Conservation (phyloP, 2,113 vertebrate genomes). For the Platycercus adscitus region DNA sequence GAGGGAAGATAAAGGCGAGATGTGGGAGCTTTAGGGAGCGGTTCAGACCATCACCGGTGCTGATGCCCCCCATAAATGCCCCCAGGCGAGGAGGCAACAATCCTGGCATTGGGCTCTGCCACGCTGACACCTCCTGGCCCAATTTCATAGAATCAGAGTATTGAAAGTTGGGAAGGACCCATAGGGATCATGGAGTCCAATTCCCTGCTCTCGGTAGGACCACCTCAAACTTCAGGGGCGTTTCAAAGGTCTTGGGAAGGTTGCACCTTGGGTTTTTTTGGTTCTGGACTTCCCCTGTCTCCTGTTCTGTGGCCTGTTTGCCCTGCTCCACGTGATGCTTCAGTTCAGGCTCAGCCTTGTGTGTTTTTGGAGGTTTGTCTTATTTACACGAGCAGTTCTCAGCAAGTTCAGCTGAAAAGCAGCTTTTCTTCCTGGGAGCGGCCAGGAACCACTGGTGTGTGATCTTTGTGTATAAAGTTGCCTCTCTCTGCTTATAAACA, state of each 20-base stretch:
- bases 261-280: background rate
- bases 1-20: background rate
- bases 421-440: slow-evolving; percentile 49
- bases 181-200: background rate
- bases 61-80: background rate
- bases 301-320: slow-evolving; percentile 24
- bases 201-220: background rate
- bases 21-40: background rate
- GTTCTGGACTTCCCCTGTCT: background rate
- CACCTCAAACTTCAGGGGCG: background rate
- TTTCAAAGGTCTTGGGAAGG: slow-evolving; percentile 34
- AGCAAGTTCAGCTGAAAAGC: slow-evolving; percentile 50
- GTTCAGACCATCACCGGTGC: rapidly evolving
- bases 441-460: background rate
- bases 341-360: background rate
- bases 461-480: slow-evolving; percentile 60
- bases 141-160: background rate
- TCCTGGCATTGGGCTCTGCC: background rate
- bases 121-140: rapidly evolving
- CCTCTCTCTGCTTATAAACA: slow-evolving; percentile 62
- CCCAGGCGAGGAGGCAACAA: background rate
- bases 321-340: background rate
- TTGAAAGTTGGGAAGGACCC: background rate
- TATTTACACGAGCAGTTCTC: slow-evolving; percentile 36
- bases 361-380: background rate